phyloP scores from a whole-genome alignment of 2,797 vertebrate species.

The Argya squamiceps region DNA sequence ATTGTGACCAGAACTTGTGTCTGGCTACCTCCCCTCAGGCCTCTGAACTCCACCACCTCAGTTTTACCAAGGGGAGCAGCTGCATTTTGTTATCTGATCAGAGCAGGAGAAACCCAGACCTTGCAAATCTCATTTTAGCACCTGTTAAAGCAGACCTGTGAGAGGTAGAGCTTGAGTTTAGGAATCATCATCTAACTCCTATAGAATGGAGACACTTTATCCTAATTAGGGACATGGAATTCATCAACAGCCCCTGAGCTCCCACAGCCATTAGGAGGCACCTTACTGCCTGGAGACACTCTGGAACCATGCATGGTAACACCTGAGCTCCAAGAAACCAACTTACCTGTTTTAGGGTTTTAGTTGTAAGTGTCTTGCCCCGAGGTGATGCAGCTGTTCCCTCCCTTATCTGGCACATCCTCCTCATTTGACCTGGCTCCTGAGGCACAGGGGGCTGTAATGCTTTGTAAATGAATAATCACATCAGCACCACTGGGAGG shows the following conservation, averaged over 20 bases:
- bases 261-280: neutral
- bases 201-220: neutral
- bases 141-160: neutral
- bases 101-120: neutral
- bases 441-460: neutral
- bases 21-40: neutral
- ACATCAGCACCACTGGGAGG: neutral
- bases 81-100: neutral
- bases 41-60: neutral
- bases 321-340: neutral
- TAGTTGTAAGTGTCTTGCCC: neutral
- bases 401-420: neutral
- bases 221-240: neutral
- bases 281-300: neutral
- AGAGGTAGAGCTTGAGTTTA: neutral
- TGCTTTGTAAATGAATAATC: neutral
- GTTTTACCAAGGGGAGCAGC: neutral
- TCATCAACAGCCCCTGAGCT: neutral
- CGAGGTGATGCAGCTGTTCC: neutral
- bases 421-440: neutral
- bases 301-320: neutral
- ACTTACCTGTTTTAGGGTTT: neutral
- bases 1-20: neutral
- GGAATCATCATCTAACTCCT: neutral
- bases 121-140: neutral